Evolutionary conservation across 1,140 invertebrate species (phyloP).

Genomic region (Microplitis demolitor): DNA sequence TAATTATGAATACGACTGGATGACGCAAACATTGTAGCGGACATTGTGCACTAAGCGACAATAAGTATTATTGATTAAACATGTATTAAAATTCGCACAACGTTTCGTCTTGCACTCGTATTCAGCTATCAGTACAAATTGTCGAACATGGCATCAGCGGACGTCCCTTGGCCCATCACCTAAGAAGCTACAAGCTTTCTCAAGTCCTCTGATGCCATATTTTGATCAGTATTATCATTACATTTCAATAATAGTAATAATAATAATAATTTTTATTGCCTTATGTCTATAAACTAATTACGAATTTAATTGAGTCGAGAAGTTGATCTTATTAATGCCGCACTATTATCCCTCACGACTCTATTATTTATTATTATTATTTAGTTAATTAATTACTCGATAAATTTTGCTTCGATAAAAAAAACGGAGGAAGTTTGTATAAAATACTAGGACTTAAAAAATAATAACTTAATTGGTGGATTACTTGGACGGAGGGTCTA

Average conservation of each 20-base stretch:
- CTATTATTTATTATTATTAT: too few species aligned
- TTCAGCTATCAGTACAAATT: conserved; percentile 25
- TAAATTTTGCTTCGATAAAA: background rate
- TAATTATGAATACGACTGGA: conserved; percentile 46
- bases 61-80: background rate
- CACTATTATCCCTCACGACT: too few species aligned
- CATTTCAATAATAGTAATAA: conserved; percentile 1
- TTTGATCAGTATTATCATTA: background rate
- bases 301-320: background rate
- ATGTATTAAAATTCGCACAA: conserved; percentile 24
- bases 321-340: too few species aligned
- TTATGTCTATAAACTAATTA: background rate
- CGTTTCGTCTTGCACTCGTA: conserved; percentile 56
- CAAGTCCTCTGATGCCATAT: conserved; percentile 4
- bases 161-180: conserved; percentile 41
- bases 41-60: background rate
- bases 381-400: background rate
- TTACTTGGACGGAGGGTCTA: conserved; percentile 61
- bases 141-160: conserved; percentile 42
- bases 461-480: conserved; percentile 26
- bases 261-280: background rate
- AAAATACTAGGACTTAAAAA: conserved; percentile 4
- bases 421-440: background rate
- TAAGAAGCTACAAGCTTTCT: conserved; percentile 16
- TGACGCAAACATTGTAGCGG: conserved; percentile 49